Evolutionary conservation across 2,113 vertebrate genomes (phyloP).

Genomic region (Hypanus sabinus): DNA sequence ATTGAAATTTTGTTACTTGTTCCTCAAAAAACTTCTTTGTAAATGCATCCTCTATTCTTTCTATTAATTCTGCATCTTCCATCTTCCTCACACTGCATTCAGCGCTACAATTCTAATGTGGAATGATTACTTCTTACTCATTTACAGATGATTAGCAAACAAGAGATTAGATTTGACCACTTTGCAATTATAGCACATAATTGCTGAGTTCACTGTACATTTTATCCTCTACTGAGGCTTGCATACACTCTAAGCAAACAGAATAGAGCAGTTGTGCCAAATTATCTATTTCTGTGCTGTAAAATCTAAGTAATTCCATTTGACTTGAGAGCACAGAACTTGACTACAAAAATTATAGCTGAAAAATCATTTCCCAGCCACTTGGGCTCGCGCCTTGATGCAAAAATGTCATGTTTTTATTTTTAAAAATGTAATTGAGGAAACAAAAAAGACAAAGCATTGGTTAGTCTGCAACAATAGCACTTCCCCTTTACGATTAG

Average conservation of each 20-base stretch:
- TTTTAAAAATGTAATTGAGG: neutral
- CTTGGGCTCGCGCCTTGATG: neutral
- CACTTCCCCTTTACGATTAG: neutral
- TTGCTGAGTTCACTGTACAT: neutral
- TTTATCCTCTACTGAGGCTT: neutral
- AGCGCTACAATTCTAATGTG: neutral
- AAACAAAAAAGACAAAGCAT: constrained; percentile 10
- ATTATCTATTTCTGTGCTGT: neutral
- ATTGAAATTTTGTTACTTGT: neutral
- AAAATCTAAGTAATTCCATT: neutral
- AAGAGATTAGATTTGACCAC: neutral
- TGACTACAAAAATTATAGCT: neutral
- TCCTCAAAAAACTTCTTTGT: neutral
- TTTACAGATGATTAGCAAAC: neutral
- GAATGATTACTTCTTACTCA: neutral
- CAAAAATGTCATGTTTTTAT: constrained; percentile 32
- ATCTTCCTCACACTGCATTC: neutral
- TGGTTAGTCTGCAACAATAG: constrained; percentile 22
- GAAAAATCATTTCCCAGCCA: neutral
- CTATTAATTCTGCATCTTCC: neutral
- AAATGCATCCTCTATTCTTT: neutral
- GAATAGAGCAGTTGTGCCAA: neutral
- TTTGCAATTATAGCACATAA: neutral
- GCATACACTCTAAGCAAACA: neutral
- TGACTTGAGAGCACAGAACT: neutral